phyloP scores from a whole-genome alignment of 2,113 vertebrate genomes.

The Dipodomys spectabilis region DNA sequence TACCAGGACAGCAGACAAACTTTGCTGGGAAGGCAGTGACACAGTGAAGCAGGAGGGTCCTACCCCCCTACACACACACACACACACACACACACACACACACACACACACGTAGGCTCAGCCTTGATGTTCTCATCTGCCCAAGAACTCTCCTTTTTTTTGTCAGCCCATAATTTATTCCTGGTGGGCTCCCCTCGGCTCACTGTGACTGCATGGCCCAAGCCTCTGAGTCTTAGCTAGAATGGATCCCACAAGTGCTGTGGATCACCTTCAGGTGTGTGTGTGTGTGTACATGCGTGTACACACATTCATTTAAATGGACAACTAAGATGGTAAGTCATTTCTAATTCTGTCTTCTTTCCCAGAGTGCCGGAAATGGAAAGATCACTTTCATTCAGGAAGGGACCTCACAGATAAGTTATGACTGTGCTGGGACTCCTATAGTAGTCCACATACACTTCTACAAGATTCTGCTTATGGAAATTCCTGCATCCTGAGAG shows the following conservation, averaged over 20 bases:
- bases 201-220: background rate
- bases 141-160: background rate
- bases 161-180: background rate
- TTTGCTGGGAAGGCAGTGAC: background rate
- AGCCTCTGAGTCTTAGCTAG: background rate
- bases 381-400: background rate
- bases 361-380: background rate
- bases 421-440: background rate
- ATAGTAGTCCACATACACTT: accelerated
- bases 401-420: background rate
- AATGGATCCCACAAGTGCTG: background rate
- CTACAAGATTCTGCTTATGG: background rate
- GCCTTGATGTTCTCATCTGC: background rate
- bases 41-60: background rate
- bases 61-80: background rate
- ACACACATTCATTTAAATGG: background rate
- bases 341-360: background rate
- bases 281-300: accelerated
- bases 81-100: background rate
- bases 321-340: background rate
- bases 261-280: background rate
- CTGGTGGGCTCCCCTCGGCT: background rate
- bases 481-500: background rate
- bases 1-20: background rate
- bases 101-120: background rate